A percentile compares a stretch with the other conserved stretches of the same genome.
Evolutionary conservation across 35 echinoderm and acorn worm species (phyloP).

Genomic region (Lytechinus pictus): DNA sequence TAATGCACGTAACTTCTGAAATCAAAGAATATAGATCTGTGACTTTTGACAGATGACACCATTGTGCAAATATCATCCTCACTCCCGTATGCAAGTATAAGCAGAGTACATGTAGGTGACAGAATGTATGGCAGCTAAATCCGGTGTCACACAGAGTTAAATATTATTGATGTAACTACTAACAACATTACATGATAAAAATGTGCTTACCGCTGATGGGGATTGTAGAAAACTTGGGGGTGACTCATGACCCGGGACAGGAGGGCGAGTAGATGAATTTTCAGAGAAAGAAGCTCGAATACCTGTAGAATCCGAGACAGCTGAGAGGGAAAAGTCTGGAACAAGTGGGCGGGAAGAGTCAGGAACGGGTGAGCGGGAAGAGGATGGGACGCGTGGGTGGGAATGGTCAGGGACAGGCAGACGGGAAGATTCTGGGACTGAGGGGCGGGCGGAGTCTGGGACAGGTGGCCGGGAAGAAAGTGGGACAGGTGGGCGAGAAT

Average conservation of each 20-base stretch:
- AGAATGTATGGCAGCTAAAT: too few species aligned
- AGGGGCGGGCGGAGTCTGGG: not conserved
- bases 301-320: not conserved
- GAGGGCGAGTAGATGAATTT: not conserved
- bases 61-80: too few species aligned
- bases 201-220: not conserved
- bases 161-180: too few species aligned
- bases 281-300: not conserved
- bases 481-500: not conserved
- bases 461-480: not conserved
- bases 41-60: too few species aligned
- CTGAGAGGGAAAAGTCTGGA: not conserved
- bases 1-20: too few species aligned
- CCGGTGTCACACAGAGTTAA: too few species aligned
- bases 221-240: not conserved
- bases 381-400: not conserved
- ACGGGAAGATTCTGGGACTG: not conserved
- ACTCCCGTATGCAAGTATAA: too few species aligned
- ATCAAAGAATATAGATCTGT: too few species aligned
- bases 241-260: not conserved
- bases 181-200: not conserved
- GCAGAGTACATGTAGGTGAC: too few species aligned
- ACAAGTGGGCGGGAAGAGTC: not conserved
- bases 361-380: not conserved
- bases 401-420: not conserved